Conservation (phyloP, 2,113 vertebrate genomes). For the Isurus oxyrinchus region DNA sequence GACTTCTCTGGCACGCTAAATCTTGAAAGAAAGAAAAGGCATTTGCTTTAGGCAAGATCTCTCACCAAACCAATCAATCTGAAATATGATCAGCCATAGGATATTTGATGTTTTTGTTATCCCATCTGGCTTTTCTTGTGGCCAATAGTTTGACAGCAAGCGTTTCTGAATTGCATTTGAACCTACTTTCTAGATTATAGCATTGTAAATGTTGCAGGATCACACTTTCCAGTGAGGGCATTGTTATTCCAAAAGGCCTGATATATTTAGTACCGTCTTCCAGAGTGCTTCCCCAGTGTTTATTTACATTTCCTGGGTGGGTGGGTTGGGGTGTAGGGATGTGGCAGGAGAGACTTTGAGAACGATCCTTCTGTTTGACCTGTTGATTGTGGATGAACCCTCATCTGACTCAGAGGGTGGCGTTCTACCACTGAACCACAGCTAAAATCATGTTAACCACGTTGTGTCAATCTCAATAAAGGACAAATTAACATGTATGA, state of each 20-base stretch:
- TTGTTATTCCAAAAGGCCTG: not conserved
- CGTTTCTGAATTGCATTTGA: not conserved
- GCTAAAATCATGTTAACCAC: not conserved
- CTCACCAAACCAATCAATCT: constrained; percentile 29
- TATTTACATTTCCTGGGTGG: no score
- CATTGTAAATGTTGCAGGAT: not conserved
- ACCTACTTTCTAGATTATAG: not conserved
- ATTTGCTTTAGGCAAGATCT: constrained; percentile 19
- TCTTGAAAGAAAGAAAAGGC: not conserved
- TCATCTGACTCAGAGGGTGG: not conserved
- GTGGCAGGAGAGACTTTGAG: not conserved
- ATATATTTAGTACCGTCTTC: not conserved
- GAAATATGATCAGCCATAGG: not conserved
- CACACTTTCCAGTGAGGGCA: not conserved
- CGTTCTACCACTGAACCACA: not conserved
- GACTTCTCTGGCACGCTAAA: not conserved
- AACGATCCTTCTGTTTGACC: not conserved
- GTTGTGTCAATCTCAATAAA: not conserved
- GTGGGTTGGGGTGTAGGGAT: not conserved
- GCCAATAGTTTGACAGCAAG: not conserved
- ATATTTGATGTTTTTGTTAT: constrained; percentile 17
- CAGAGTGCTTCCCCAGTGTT: not conserved
- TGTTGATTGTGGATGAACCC: not conserved
- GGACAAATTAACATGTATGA: not conserved
- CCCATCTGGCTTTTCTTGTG: constrained; percentile 19